Base-by-base conservation (phyloP, 2,113 vertebrate species). In the Ailuropoda melanoleuca region DNA sequence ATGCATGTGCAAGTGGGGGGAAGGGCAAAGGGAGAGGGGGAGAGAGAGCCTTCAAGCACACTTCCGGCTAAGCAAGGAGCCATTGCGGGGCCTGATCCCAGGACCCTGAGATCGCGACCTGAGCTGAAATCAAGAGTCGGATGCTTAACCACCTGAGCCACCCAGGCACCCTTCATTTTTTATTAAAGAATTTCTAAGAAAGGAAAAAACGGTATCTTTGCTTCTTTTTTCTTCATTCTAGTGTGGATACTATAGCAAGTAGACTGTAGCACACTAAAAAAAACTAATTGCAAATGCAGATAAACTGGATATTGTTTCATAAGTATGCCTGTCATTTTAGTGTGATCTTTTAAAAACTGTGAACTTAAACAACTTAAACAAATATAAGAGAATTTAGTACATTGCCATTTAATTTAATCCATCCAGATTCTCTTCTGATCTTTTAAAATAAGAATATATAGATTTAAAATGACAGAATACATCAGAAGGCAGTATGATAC, bases 161-260 rank as follows among this genome's bases (percentile, higher is more conserved):
- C 64, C 64, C 15, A 17, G 7, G 64, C 34, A n/a, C 15, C 17
- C 64, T 66, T 66, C 15, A 66, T 66, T 60, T 68, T 66, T 86
- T 29, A 80, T 68, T 82, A 90, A 85, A 74, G 14, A 95, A 90
- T 87, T 93, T 86, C 39, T 92, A 78, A 74, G n/a, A 75, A 78
- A 92, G 29, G 24, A 50, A 39, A 56, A 74, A 92, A 60, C 72
- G n/a, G 46, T 70, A 37, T 70, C 14, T 96, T 1, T 60, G 11
- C 74, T 39, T 87, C 17, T 23, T 43, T 43, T 92, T 50, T 77
- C 21, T 77, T 94, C 24, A 56, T 97, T 81, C 62, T 39, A 68
- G 50, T 85, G 37, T 80, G 15, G 74, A 89, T 70, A 64, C 19
- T 91, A 43, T 72, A 93, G 24, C 31, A 70, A 88, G 78, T 88